Percentiles rank a stretch among this genome's conserved stretches.
phyloP scores from a whole-genome alignment of 1,140 invertebrate genomes.

The Papilio polyxenes region DNA sequence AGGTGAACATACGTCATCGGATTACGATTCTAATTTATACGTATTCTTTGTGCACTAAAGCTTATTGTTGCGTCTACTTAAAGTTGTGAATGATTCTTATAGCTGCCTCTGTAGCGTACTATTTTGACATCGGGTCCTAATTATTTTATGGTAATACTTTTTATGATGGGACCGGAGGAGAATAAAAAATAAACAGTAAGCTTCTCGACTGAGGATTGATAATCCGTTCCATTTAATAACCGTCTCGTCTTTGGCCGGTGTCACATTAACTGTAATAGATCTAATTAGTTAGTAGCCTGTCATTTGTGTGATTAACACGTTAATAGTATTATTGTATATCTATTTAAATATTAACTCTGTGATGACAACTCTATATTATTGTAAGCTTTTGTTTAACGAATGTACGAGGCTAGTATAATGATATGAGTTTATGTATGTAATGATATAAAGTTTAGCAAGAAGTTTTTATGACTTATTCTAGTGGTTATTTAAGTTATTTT shows the following conservation, averaged over 20 bases:
- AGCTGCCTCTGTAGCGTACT: conserved; percentile 55
- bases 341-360: conserved; percentile 7
- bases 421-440: background rate
- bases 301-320: conserved; percentile 51
- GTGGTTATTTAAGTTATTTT: too few relatives aligned
- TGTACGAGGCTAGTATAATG: background rate
- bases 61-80: conserved; percentile 67
- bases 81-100: conserved; percentile 57
- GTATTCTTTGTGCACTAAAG: conserved; percentile 63
- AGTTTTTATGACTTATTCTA: background rate
- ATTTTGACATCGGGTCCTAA: conserved; percentile 76
- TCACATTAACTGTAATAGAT: conserved; percentile 51
- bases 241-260: conserved; percentile 49
- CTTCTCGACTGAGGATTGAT: conserved; percentile 50
- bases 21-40: conserved; percentile 71
- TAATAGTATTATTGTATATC: conserved; percentile 44
- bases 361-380: background rate
- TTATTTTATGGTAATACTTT: conserved; percentile 73
- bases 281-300: conserved; percentile 55
- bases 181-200: conserved; percentile 54
- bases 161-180: conserved; percentile 53
- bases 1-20: conserved; percentile 69
- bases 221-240: conserved; percentile 61
- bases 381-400: conserved; percentile 11
- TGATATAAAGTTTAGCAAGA: background rate